phyloP scores from a whole-genome alignment of 2,888 invertebrate genomes.

The Calliopum simillimum region DNA sequence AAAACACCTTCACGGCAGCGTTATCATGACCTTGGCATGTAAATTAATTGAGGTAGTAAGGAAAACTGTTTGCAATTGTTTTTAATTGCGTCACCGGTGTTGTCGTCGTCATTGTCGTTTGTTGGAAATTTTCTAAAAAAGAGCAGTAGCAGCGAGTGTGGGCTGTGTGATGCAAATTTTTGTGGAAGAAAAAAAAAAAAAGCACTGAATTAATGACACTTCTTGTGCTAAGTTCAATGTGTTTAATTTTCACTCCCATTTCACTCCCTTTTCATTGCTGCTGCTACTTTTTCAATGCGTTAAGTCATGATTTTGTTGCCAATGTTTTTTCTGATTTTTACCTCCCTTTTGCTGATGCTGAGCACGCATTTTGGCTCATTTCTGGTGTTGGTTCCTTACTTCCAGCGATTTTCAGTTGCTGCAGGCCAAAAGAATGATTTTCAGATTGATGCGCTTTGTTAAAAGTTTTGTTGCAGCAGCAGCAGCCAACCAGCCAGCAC shows the following conservation, averaged over 20 bases:
- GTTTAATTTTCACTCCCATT: no score
- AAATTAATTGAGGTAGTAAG: slow-evolving; percentile 25
- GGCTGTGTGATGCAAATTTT: not conserved
- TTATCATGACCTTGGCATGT: slow-evolving; percentile 18
- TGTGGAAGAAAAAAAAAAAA: no score
- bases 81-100: slow-evolving; percentile 23
- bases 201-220: no score
- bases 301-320: not conserved
- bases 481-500: no score
- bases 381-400: not conserved
- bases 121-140: no score
- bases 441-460: slow-evolving; percentile 24
- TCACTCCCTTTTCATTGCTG: no score
- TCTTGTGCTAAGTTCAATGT: no score
- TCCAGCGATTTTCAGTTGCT: not conserved
- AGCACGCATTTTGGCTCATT: not conserved
- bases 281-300: not conserved
- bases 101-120: no score
- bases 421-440: slow-evolving; percentile 7
- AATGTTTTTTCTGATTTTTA: not conserved
- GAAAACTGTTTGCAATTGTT: not conserved
- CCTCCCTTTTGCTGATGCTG: not conserved
- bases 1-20: not conserved
- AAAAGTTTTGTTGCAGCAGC: slow-evolving; percentile 22
- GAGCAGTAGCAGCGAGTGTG: not conserved